Evolutionary conservation across 2,113 vertebrate genomes (phyloP), one percentile per base, ranked within the genome.

Genomic region (Myrmophylax atrothorax): DNA sequence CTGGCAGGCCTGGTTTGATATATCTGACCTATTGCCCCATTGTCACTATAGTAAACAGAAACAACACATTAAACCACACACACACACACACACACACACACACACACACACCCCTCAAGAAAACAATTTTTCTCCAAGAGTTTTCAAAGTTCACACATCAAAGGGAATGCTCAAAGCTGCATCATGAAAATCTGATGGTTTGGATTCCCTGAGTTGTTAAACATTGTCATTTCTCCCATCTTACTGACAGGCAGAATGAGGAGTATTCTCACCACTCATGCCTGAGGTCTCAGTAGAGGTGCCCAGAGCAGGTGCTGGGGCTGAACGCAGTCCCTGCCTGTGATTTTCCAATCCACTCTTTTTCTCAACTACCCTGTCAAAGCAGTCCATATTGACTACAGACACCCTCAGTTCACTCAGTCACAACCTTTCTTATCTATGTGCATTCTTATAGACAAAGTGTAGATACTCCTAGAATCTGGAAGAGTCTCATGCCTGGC

Each of bases 321-420:
- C 33, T 84, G 38, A 10, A 5, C 9, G 15, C 38, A 35, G 12
- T 28, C 6, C 3, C 44, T 47, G 0, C 0, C 17, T 2, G 3
- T 16, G 18, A 23, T 62, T 59, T 50, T 58, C 58, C 46, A 69
- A 76, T 73, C 12, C 23, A 14, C 10, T 16, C 11, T 40, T 44
- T 52, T 80, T n/a, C 58, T 56, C 49, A 73, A 1, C 12, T 18
- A 18, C 53, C 23, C 7, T 37, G n/a, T 53, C 25, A 38, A 42
- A 35, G 24, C 31, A 83, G n/a, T 15, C 31, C 1, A 0, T 18
- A n/a, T 10, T 63, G 47, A 35, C 29, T 53, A 72, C 18, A 56
- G 44, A 6, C 7, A 37, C 8, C 4, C 28, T 50, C 29, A 37
- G 19, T 12, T 33, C 14, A 49, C 16, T 22, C n/a, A 37, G 25